Evolutionary conservation across 2,797 vertebrate species (phyloP).

Genomic region (Microhierax caerulescens): DNA sequence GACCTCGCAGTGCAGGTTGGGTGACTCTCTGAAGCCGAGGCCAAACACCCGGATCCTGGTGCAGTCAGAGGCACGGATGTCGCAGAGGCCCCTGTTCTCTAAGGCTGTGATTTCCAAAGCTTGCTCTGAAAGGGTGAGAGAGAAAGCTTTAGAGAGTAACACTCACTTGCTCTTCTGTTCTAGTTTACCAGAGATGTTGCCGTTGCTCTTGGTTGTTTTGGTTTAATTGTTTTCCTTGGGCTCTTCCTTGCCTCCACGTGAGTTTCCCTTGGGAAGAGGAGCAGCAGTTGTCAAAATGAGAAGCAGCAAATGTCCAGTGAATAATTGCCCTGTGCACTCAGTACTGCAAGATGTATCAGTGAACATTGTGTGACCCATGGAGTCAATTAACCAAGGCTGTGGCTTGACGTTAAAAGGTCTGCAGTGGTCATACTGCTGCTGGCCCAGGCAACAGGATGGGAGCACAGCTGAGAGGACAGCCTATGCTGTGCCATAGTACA

Average conservation of each 20-base stretch:
- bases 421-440: not conserved
- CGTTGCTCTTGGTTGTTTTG: not conserved
- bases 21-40: slow-evolving; percentile 71
- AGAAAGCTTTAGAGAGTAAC: not conserved
- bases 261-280: not conserved
- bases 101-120: slow-evolving; percentile 74
- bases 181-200: not conserved
- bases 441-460: not conserved
- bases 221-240: not conserved
- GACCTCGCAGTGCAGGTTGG: slow-evolving; percentile 74
- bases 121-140: slow-evolving; percentile 50
- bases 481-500: not conserved
- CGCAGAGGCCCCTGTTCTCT: slow-evolving; percentile 75
- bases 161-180: not conserved
- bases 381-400: not conserved
- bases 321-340: not conserved
- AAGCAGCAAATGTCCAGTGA: not conserved
- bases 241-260: not conserved
- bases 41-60: slow-evolving; percentile 69
- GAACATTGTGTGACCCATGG: not conserved
- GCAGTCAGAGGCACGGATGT: slow-evolving; percentile 69
- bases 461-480: not conserved
- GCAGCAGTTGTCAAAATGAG: not conserved
- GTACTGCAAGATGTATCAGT: not conserved
- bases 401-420: not conserved